Percentiles rank a stretch among this genome's conserved stretches.
These are phyloP conservation scores for Dascyllus trimaculatus DNA, from an alignment of 2,113 vertebrate genomes.

Conservation along the genomic window DNA sequence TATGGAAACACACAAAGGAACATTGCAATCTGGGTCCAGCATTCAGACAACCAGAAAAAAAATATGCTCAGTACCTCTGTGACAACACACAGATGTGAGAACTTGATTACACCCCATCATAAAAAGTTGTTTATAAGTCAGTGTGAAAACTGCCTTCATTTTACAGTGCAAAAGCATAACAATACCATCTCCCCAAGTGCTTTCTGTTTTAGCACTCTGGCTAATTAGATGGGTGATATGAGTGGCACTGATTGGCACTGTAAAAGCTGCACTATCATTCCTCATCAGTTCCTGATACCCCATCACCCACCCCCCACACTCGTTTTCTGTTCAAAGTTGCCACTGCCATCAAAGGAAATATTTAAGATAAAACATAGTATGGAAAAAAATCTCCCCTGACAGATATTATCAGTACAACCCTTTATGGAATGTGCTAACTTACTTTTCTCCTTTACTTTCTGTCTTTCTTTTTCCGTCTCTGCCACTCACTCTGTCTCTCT, in stretches of 20 bases:
- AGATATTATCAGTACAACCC: slow-evolving; percentile 92
- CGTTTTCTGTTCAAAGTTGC: slow-evolving; percentile 90
- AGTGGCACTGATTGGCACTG: slow-evolving; percentile 95
- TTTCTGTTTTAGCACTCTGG: slow-evolving; percentile 91
- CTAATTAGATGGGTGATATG: slow-evolving; percentile 93
- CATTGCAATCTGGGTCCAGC: too few relatives aligned
- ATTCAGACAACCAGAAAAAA: too few relatives aligned
- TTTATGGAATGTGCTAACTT: slow-evolving; percentile 95
- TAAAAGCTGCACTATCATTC: slow-evolving; percentile 92
- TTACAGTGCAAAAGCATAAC: slow-evolving; percentile 93
- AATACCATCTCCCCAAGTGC: slow-evolving; percentile 93
- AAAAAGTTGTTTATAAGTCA: slow-evolving; percentile 77
- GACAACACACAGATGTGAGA: too few relatives aligned
- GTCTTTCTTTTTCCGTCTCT: slow-evolving; percentile 39
- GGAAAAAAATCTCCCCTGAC: slow-evolving; percentile 87
- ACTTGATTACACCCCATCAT: too few relatives aligned
- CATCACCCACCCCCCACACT: not conserved
- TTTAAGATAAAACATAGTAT: slow-evolving; percentile 95
- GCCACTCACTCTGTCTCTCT: slow-evolving; percentile 39
- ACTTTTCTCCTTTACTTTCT: slow-evolving; percentile 40
- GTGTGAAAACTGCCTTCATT: slow-evolving; percentile 86
- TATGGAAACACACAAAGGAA: too few relatives aligned
- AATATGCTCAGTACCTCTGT: too few relatives aligned
- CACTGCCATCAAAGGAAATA: slow-evolving; percentile 96
- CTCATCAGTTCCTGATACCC: slow-evolving; percentile 73